Base-by-base conservation (phyloP, 1,140 invertebrate genomes). In the Habropoda laboriosa region DNA sequence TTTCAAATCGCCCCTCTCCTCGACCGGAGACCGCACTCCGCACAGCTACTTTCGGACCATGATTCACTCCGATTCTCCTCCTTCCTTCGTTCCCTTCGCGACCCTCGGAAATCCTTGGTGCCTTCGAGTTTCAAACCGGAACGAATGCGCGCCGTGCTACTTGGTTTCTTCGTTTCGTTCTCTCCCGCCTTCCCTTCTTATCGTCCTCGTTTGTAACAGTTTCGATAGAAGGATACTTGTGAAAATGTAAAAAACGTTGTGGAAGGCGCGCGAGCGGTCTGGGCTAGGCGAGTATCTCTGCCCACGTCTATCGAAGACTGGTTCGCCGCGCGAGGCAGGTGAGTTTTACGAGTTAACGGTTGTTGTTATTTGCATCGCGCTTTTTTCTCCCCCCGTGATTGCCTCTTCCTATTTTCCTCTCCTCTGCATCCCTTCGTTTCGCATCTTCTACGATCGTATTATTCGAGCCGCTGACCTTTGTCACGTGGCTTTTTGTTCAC, bases 41-140 rank as follows among this genome's bases (percentile, higher is more conserved):
- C 47, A 32, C 10, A 64, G 0, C 30, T 40, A 45, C 76, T 84
- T 79, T 68, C 63, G 35, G 75, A 38, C 35, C 55, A 63, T 70
- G 76, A 79, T 83, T 80, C 82, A 74, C 76, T 64, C 45, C 53
- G 53, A 79, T 67, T 67, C 60, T 24, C 16, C 60, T 24, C 16
- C 77, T 49, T 57, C 53, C 49, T 61, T 76, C 42, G 27, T 45
- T 30, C 64, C 38, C n/a, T 42, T n/a, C 74, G 27, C 61, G 67
- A 73, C 18, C 45, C 66, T 61, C 58, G 32, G 32, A 27, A 74
- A 49, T 51, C 72, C 30, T 49, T 30, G 42, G 21, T 42, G 24
- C 32, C 45, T 53, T 32, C 47, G 24, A 51, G 2, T 40, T 24
- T 42, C 45, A 16, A n/a, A 42, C 18, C 58, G 27, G 5, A 55